A percentile compares a stretch with the other conserved stretches of the same genome.
Evolutionary conservation across 2,888 invertebrate genomes (phyloP).

Genomic region (Altica lythri): DNA sequence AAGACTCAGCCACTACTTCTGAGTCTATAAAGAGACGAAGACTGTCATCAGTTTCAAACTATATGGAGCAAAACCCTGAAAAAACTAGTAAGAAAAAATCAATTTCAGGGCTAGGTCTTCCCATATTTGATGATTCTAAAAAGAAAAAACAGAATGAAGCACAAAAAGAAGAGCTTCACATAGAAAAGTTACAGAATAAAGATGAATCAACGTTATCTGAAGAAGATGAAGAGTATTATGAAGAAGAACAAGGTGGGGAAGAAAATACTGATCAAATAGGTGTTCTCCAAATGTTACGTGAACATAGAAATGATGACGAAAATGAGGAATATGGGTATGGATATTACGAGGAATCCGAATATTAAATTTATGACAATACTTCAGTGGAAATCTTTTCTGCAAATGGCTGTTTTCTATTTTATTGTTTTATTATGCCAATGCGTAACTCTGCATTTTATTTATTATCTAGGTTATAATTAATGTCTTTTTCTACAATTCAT

Average conservation of each 20-base stretch:
- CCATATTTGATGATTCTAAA: slow-evolving; percentile 27
- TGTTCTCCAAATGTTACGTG: slow-evolving; percentile 56
- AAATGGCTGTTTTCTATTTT: too few species aligned
- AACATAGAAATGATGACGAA: slow-evolving; percentile 66
- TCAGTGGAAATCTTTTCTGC: too few species aligned
- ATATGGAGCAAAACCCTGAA: slow-evolving; percentile 24
- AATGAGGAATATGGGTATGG: slow-evolving; percentile 61
- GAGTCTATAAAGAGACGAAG: slow-evolving; percentile 39
- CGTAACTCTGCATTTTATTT: too few species aligned
- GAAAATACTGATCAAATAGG: slow-evolving; percentile 52
- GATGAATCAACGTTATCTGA: slow-evolving; percentile 39
- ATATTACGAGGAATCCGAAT: slow-evolving; percentile 32
- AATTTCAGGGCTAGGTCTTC: slow-evolving; percentile 25
- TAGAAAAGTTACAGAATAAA: slow-evolving; percentile 10
- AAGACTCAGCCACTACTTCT: slow-evolving; percentile 29
- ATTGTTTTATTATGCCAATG: too few species aligned
- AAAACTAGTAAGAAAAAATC: slow-evolving; percentile 24
- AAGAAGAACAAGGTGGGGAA: slow-evolving; percentile 50
- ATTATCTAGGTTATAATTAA: background rate
- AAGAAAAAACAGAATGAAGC: slow-evolving; percentile 8
- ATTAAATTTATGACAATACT: too few species aligned
- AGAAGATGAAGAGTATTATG: slow-evolving; percentile 52
- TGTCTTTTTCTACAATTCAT: background rate
- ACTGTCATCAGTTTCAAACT: slow-evolving; percentile 31
- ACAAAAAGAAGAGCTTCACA: slow-evolving; percentile 6